Evolutionary conservation across 2,113 vertebrate species (phyloP).

Genomic region (Zapus hudsonius): DNA sequence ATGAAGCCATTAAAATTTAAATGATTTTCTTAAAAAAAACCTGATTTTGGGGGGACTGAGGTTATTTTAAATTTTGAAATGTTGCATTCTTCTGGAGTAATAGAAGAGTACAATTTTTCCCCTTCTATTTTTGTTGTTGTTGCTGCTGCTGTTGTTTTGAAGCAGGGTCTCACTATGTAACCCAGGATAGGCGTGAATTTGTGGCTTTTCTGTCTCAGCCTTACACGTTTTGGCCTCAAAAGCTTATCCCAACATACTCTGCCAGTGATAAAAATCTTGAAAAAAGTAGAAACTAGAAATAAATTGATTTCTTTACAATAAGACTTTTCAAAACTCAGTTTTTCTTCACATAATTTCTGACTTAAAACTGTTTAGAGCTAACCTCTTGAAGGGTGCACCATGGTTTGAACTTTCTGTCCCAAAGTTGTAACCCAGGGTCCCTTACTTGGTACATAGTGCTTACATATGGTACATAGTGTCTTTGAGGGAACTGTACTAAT

Average conservation of each 20-base stretch:
- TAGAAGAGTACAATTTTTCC: not conserved
- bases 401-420: not conserved
- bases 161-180: not conserved
- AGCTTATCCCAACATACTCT: too few relatives aligned
- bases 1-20: not conserved
- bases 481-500: conserved; percentile 25
- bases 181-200: not conserved
- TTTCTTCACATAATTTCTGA: not conserved
- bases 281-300: conserved; percentile 35
- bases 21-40: not conserved
- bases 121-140: not conserved
- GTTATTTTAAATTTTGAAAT: conserved; percentile 35
- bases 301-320: not conserved
- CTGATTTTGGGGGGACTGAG: not conserved
- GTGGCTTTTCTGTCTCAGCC: not conserved
- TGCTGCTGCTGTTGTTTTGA: not conserved
- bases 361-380: not conserved
- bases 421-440: conserved; percentile 9
- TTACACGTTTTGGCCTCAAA: not conserved
- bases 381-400: not conserved
- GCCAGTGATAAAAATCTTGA: not conserved
- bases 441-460: conserved; percentile 25
- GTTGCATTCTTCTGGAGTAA: not conserved
- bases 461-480: too few relatives aligned
- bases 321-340: conserved; percentile 18